phyloP scores from a whole-genome alignment of 2,797 vertebrate genomes.

The Lycodopsis pacificus region DNA sequence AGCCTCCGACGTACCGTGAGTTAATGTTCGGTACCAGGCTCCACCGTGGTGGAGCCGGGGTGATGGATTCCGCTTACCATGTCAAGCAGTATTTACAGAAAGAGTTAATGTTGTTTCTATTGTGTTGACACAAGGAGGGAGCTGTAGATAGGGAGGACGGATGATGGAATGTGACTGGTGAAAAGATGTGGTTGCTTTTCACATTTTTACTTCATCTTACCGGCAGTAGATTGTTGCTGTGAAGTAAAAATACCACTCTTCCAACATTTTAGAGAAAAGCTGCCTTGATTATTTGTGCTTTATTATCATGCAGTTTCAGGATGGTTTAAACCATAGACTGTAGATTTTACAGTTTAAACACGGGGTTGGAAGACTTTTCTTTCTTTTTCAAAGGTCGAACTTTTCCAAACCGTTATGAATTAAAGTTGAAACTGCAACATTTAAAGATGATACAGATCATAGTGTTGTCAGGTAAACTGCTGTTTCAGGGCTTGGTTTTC shows the following conservation, averaged over 20 bases:
- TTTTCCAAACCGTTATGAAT: slow-evolving; percentile 1
- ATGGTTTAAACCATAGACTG: neutral
- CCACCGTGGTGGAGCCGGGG: slow-evolving; percentile 51
- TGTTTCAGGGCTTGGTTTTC: neutral
- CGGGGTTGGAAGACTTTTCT: neutral
- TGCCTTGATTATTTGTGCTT: neutral
- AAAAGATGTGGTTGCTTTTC: slow-evolving; percentile 20
- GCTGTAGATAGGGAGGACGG: slow-evolving; percentile 39
- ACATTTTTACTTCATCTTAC: slow-evolving; percentile 2
- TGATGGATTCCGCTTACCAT: slow-evolving; percentile 38
- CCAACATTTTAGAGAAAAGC: slow-evolving; percentile 12
- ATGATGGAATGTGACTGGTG: slow-evolving; percentile 48
- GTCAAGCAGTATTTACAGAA: slow-evolving; percentile 57
- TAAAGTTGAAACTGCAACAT: neutral
- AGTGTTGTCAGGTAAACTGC: neutral
- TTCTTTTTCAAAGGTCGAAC: neutral
- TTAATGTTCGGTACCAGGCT: slow-evolving; percentile 78
- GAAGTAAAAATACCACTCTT: slow-evolving; percentile 4
- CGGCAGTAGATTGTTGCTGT: slow-evolving; percentile 8
- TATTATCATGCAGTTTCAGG: neutral
- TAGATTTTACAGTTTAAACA: slow-evolving; percentile 3
- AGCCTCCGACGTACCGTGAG: slow-evolving; percentile 63
- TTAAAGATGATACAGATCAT: slow-evolving; percentile 1
- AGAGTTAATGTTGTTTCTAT: slow-evolving; percentile 59
- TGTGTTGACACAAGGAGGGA: slow-evolving; percentile 47